Evolutionary conservation across 2,888 invertebrate genomes (phyloP), one percentile per base, ranked within the genome.

Genomic region (Euplagia quadripunctaria): DNA sequence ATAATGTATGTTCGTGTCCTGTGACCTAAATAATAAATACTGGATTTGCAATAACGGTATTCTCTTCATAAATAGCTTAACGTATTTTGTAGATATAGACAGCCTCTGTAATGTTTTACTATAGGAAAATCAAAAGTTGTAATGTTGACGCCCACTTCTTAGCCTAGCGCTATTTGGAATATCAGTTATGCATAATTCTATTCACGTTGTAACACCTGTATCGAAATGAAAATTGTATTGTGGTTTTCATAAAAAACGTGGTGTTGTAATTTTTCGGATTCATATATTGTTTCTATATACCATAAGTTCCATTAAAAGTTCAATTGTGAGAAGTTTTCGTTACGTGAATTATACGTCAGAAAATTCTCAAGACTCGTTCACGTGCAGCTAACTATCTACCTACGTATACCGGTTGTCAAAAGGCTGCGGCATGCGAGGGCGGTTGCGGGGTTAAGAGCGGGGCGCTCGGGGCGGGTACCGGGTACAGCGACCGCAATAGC

Each of bases 401-500:
- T 90, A 83, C 83, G 78, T 83, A 94, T 94, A 94, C 95, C 94
- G 95, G 95, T 95, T 94, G 95, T 95, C 94, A 94, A 94, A 93
- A 94, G 94, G 93, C 90, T 82, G 89, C 84, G 82, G 89, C 82
- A 84, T 77, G 80, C 76, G 80, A 77, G 69, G 79, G 75, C 79
- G 82, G 68, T 20, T 82, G 79, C 51, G 74, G 83, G 76, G 74
- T 7, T 51, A 42, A 67, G 85, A 65, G 85, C 78, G 88, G 86
- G 86, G 86, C 84, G 81, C 84, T 86, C 78, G 84, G 85, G 80
- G 74, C 70, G 84, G 68, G 76, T 72, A 74, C 83, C 86, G 94
- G 91, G 95, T 96, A 95, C 95, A 94, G 92, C 95, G 94, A 94
- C 95, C 94, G 95, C 95, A 93, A 94, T 94, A 93, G 89, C 90